These are phyloP conservation scores for Cordilura impudica DNA, from an alignment of 2,888 invertebrate genomes.

Conservation along the genomic window DNA sequence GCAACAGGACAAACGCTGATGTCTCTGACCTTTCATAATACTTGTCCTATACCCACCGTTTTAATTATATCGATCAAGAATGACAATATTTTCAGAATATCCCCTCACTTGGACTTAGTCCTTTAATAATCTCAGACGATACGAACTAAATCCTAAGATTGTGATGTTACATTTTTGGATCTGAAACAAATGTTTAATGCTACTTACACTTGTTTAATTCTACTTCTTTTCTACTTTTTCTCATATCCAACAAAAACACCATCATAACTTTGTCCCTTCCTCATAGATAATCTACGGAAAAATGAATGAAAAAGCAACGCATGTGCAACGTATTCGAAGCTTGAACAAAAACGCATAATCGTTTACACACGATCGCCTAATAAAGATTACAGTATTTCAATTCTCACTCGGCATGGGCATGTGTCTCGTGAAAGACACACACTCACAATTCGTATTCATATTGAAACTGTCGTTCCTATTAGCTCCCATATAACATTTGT, in stretches of 20 bases:
- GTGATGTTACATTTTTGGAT: no score
- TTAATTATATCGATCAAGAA: no score
- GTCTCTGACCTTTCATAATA: no score
- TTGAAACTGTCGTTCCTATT: background rate
- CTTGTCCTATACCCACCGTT: no score
- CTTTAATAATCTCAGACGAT: no score
- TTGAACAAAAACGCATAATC: constrained; percentile 35
- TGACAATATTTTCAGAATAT: no score
- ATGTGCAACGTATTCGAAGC: constrained; percentile 28
- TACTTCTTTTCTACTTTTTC: no score
- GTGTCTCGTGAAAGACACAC: background rate
- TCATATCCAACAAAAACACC: background rate
- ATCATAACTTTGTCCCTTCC: background rate
- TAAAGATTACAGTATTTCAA: constrained; percentile 36
- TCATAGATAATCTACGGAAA: background rate
- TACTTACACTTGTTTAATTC: no score
- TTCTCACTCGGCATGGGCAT: constrained; percentile 23
- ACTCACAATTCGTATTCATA: background rate
- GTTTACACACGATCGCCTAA: constrained; percentile 40
- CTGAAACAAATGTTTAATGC: no score
- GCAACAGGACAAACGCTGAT: no score
- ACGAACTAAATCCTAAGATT: no score
- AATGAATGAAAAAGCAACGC: constrained; percentile 16
- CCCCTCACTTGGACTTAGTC: no score
- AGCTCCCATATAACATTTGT: background rate